phyloP scores from a whole-genome alignment of 2,888 invertebrate genomes.

The Tridacna crocea region DNA sequence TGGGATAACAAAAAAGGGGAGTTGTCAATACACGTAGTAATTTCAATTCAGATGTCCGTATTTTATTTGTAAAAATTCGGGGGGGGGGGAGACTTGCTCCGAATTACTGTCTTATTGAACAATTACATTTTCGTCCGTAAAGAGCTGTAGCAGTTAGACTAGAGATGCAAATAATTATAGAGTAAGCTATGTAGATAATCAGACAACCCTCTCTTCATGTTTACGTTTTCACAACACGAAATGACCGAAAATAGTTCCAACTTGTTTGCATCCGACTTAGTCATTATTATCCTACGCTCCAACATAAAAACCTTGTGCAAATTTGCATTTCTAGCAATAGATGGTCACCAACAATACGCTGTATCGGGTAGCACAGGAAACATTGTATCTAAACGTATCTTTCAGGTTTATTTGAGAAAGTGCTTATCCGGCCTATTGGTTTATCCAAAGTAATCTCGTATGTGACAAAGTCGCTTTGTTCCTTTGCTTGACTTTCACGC shows the following conservation, averaged over 20 bases:
- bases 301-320: not conserved
- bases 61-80: too few relatives aligned
- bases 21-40: not conserved
- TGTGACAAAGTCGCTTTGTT: conserved; percentile 19
- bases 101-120: too few relatives aligned
- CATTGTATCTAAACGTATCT: conserved; percentile 5
- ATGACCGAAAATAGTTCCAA: not conserved
- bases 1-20: conserved; percentile 3
- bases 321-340: conserved; percentile 12
- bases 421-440: conserved; percentile 10
- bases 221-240: too few relatives aligned
- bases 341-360: not conserved
- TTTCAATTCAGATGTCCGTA: not conserved
- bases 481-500: conserved; percentile 15
- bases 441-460: conserved; percentile 17
- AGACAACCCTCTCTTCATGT: too few relatives aligned
- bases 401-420: conserved; percentile 20
- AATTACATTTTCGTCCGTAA: too few relatives aligned
- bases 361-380: not conserved
- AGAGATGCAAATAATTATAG: too few relatives aligned
- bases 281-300: conserved; percentile 2
- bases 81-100: too few relatives aligned
- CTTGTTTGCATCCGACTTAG: conserved; percentile 16
- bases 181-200: too few relatives aligned
- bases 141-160: too few relatives aligned